Percentiles rank a stretch among this genome's conserved stretches.
Conservation (phyloP, 2,888 invertebrate species). For the Willowsia nigromaculata region DNA sequence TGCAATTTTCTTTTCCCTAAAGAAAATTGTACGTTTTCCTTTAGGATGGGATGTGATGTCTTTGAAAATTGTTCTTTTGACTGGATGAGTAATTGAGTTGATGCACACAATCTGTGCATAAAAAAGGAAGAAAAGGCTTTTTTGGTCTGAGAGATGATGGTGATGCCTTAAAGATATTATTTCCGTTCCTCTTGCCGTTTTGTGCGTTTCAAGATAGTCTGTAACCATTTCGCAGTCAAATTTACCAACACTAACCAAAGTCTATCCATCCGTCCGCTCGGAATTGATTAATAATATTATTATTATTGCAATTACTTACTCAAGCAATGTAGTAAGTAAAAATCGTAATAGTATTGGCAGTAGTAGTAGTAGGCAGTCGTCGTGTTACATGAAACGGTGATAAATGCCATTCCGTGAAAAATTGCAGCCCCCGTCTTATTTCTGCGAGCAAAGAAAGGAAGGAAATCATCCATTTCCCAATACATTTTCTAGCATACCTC, state of each 20-base stretch:
- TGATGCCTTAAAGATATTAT: slow-evolving; percentile 60
- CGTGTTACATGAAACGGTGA: slow-evolving; percentile 41
- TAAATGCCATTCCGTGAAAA: slow-evolving; percentile 56
- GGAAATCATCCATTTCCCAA: slow-evolving; percentile 67
- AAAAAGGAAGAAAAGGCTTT: slow-evolving; percentile 40
- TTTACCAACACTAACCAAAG: background rate
- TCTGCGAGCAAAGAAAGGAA: slow-evolving; percentile 45
- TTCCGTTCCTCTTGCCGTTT: slow-evolving; percentile 47
- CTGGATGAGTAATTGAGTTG: slow-evolving; percentile 72
- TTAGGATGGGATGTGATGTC: slow-evolving; percentile 30
- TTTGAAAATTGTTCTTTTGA: slow-evolving; percentile 67
- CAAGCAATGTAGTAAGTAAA: background rate
- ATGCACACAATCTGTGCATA: slow-evolving; percentile 69
- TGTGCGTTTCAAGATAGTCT: background rate
- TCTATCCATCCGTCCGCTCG: slow-evolving; percentile 21
- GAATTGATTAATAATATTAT: slow-evolving; percentile 62
- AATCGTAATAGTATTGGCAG: background rate
- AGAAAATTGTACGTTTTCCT: slow-evolving; percentile 31
- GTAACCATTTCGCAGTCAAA: slow-evolving; percentile 9
- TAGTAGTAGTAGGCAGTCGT: background rate
- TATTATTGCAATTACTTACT: slow-evolving; percentile 53
- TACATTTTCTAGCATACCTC: background rate
- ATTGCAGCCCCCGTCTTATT: slow-evolving; percentile 35
- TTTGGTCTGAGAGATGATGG: slow-evolving; percentile 14
- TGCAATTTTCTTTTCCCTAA: slow-evolving; percentile 24